phyloP scores from a whole-genome alignment of 2,113 vertebrate species.

The Hyla sarda region DNA sequence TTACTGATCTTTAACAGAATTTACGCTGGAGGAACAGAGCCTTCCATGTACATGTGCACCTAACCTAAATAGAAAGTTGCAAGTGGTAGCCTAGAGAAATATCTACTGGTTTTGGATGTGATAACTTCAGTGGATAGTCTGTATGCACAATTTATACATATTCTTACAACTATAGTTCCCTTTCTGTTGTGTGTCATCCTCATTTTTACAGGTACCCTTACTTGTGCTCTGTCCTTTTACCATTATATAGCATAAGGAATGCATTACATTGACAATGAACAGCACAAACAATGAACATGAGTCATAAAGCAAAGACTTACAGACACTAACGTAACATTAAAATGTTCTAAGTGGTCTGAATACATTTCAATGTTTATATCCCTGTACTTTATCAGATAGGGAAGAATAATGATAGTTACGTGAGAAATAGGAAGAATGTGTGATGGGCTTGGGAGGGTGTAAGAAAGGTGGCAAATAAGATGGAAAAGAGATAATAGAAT shows the following conservation, averaged over 20 bases:
- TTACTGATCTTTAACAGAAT: no score
- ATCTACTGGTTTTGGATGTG: no score
- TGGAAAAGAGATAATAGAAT: no score
- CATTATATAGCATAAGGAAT: neutral
- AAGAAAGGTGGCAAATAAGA: no score
- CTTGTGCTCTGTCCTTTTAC: neutral
- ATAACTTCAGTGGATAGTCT: no score
- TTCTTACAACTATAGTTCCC: neutral
- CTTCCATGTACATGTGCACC: no score
- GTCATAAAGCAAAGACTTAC: neutral
- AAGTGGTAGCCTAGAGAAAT: no score
- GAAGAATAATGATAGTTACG: neutral
- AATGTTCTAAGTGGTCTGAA: neutral
- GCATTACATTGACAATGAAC: neutral
- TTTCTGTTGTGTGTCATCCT: neutral
- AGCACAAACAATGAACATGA: neutral
- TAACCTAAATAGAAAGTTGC: no score
- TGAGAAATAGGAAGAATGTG: neutral
- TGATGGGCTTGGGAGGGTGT: no score
- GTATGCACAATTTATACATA: no score
- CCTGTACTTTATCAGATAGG: neutral
- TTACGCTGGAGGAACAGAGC: no score
- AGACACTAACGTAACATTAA: conserved; percentile 13
- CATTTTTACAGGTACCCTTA: neutral
- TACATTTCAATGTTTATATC: neutral